A percentile compares a stretch with the other conserved stretches of the same genome.
Conservation (phyloP, 2,888 invertebrate species). For the Galeopsomyia nigrocyanea region DNA sequence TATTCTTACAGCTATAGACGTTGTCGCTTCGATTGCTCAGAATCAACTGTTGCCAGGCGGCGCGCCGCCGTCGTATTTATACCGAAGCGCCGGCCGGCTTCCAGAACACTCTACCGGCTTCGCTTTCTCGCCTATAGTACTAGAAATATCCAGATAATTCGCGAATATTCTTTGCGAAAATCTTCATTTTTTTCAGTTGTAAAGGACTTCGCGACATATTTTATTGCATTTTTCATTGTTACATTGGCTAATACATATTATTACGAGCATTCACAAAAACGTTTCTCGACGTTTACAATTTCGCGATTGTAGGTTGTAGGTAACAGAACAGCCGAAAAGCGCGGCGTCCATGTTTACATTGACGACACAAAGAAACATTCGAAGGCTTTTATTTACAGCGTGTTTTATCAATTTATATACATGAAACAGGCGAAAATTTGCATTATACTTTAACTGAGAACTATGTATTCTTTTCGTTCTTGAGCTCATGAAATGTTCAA, state of each 20-base stretch:
- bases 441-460: too few relatives aligned
- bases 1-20: slow-evolving; percentile 12
- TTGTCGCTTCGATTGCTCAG: slow-evolving; percentile 31
- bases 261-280: background rate
- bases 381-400: too few relatives aligned
- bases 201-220: too few relatives aligned
- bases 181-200: background rate
- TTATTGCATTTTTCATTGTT: too few relatives aligned
- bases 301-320: too few relatives aligned
- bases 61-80: slow-evolving; percentile 44
- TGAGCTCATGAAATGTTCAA: too few relatives aligned
- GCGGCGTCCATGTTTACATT: too few relatives aligned
- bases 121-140: background rate
- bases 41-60: slow-evolving; percentile 32
- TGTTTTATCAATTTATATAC: too few relatives aligned
- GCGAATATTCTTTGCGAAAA: slow-evolving; percentile 2
- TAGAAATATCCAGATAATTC: slow-evolving; percentile 13
- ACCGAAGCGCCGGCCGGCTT: slow-evolving; percentile 38
- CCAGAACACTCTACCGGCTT: background rate
- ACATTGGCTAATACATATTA: background rate
- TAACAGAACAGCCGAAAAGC: too few relatives aligned
- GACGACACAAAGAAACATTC: too few relatives aligned
- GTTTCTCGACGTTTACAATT: background rate
- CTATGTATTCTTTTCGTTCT: too few relatives aligned
- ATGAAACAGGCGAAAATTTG: too few relatives aligned